phyloP scores from a whole-genome alignment of 2,888 invertebrate genomes.

The Stenurella melanura region DNA sequence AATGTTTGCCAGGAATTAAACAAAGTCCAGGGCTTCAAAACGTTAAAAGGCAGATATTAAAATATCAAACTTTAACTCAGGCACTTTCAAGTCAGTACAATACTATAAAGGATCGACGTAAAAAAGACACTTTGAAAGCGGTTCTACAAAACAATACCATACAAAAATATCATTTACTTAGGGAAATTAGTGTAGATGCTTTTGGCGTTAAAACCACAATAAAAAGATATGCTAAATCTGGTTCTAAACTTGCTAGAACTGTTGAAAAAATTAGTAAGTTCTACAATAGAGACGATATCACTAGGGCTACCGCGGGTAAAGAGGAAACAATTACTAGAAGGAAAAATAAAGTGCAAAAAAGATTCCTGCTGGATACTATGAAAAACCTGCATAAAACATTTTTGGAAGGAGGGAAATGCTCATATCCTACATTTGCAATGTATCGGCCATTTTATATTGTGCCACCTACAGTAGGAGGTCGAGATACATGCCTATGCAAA shows the following conservation, averaged over 20 bases:
- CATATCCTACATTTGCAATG: slow-evolving; percentile 17
- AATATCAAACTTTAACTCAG: background rate
- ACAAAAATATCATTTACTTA: background rate
- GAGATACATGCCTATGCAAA: slow-evolving; percentile 31
- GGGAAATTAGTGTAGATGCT: background rate
- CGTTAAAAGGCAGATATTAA: background rate
- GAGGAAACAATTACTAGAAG: slow-evolving; percentile 1
- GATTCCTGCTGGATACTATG: slow-evolving; percentile 33
- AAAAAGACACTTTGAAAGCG: background rate
- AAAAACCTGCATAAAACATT: slow-evolving; percentile 18
- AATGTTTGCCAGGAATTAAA: background rate
- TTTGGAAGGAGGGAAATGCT: slow-evolving; percentile 7
- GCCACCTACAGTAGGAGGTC: slow-evolving; percentile 20
- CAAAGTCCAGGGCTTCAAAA: background rate
- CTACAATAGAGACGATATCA: slow-evolving; percentile 19
- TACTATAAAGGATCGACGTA: background rate
- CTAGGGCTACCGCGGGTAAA: slow-evolving; percentile 29
- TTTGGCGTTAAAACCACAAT: background rate
- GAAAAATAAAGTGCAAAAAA: slow-evolving; percentile 27
- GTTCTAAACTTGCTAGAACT: background rate
- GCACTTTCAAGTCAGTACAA: background rate
- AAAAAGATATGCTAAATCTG: background rate
- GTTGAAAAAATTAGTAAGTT: background rate
- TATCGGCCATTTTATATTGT: slow-evolving; percentile 31
- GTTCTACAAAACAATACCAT: background rate